These are phyloP conservation scores for Eciton burchellii DNA, from an alignment of 1,140 invertebrate genomes.

Conservation along the genomic window DNA sequence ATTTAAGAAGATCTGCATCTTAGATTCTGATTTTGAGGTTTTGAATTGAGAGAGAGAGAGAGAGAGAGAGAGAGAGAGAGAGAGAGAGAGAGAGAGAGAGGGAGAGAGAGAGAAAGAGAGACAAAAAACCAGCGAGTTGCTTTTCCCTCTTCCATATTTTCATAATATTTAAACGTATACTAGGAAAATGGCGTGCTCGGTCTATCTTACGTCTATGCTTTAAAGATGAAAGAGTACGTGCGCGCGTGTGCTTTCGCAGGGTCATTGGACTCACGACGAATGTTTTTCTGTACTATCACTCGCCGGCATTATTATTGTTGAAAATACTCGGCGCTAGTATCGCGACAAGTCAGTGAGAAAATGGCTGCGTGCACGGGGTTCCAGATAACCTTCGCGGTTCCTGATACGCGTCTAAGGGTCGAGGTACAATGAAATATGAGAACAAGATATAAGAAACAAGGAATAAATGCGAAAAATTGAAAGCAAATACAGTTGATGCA, in stretches of 20 bases:
- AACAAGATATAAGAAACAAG: constrained; percentile 30
- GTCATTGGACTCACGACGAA: constrained; percentile 42
- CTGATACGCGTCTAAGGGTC: constrained; percentile 37
- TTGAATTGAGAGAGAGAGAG: too few relatives aligned
- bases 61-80: too few relatives aligned
- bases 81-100: too few relatives aligned
- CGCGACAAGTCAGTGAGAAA: constrained; percentile 38
- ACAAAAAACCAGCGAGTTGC: too few relatives aligned
- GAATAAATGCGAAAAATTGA: neutral
- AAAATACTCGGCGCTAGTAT: constrained; percentile 43
- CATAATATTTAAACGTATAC: too few relatives aligned
- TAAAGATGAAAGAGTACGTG: neutral
- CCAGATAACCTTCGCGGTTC: constrained; percentile 61
- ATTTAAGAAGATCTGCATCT: neutral
- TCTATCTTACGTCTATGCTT: neutral
- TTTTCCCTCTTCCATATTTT: too few relatives aligned
- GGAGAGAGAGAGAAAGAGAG: too few relatives aligned
- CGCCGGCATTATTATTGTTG: constrained; percentile 56
- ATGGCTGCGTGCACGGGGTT: constrained; percentile 20
- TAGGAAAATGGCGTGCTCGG: too few relatives aligned
- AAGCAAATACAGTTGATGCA: constrained; percentile 4
- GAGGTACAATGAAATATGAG: constrained; percentile 47
- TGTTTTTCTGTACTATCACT: constrained; percentile 54
- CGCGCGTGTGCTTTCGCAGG: constrained; percentile 11
- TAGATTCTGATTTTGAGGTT: too few relatives aligned